A percentile compares a stretch with the other conserved stretches of the same genome.
Conservation (phyloP, 2,888 invertebrate genomes). For the Linnaemya vulpina region DNA sequence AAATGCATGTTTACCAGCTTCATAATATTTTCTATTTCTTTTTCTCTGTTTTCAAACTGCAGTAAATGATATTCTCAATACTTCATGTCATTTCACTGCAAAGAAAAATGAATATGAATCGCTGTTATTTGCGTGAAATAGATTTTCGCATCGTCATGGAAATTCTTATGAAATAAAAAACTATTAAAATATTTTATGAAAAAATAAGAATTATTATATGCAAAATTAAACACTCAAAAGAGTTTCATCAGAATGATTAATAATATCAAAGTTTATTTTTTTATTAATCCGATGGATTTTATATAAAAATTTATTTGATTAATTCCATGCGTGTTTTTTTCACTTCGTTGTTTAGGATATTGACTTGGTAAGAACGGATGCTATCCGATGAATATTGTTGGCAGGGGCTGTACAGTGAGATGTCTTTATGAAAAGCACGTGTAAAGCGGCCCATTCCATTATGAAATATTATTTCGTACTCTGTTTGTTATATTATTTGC, state of each 20-base stretch:
- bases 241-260: not conserved
- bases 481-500: too few species aligned
- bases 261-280: not conserved
- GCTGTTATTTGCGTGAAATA: constrained; percentile 24
- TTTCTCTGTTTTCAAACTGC: not conserved
- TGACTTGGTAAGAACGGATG: too few species aligned
- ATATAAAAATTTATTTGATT: not conserved
- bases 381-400: too few species aligned
- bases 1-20: constrained; percentile 23
- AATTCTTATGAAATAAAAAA: not conserved
- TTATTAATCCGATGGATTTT: not conserved
- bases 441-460: too few species aligned
- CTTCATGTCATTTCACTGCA: constrained; percentile 23
- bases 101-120: constrained; percentile 11
- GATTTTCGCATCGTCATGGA: not conserved
- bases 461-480: too few species aligned
- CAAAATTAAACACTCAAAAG: constrained; percentile 4
- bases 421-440: too few species aligned
- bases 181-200: not conserved
- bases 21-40: not conserved
- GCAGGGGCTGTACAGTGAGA: too few species aligned
- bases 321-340: not conserved
- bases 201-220: not conserved
- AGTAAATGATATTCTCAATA: constrained; percentile 23
- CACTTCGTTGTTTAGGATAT: too few species aligned